phyloP scores from a whole-genome alignment of 2,113 vertebrate genomes.

The Oncorhynchus clarkii region DNA sequence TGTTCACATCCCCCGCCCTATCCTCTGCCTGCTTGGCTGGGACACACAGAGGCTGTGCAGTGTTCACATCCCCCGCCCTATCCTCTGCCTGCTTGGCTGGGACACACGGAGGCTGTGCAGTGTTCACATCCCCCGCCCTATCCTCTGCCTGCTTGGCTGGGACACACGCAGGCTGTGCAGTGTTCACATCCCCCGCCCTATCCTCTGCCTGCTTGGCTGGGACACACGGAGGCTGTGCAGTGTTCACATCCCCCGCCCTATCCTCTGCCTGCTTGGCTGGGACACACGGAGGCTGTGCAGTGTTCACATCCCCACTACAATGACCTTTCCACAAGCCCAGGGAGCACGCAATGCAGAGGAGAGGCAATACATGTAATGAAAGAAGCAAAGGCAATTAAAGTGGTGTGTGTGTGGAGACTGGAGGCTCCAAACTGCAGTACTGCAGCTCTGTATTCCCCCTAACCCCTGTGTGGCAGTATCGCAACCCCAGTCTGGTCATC shows the following conservation, averaged over 20 bases:
- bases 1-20: no score
- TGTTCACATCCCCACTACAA: slow-evolving; percentile 48
- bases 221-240: no score
- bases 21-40: no score
- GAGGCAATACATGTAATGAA: slow-evolving; percentile 80
- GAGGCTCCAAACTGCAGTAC: slow-evolving; percentile 61
- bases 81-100: no score
- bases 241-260: neutral
- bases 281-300: slow-evolving; percentile 38
- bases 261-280: slow-evolving; percentile 39
- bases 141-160: no score
- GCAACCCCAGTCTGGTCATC: no score
- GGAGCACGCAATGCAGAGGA: slow-evolving; percentile 71
- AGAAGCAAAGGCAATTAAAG: slow-evolving; percentile 81
- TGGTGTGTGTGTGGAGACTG: slow-evolving; percentile 47
- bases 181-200: slow-evolving; percentile 3
- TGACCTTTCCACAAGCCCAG: slow-evolving; percentile 76
- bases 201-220: no score
- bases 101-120: no score
- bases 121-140: no score
- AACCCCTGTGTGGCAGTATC: slow-evolving; percentile 66
- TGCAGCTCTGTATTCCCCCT: slow-evolving; percentile 70
- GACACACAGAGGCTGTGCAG: no score
- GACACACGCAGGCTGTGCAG: no score
- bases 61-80: no score